Percentiles rank a stretch among this genome's conserved stretches.
Evolutionary conservation across 2,113 vertebrate species (phyloP).

Genomic region (Centropristis striata): DNA sequence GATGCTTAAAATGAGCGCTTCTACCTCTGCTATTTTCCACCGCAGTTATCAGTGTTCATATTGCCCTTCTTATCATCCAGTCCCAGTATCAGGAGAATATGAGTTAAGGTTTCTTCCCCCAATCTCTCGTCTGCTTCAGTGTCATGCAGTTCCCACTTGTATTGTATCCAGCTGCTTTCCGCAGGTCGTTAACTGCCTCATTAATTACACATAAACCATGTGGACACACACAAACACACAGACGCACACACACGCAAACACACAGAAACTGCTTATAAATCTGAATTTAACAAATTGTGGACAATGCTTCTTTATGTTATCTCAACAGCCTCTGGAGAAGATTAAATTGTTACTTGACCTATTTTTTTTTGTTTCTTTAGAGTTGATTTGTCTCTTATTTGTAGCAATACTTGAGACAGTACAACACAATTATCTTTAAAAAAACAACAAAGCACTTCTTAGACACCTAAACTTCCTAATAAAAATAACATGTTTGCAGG

Average conservation of each 20-base stretch:
- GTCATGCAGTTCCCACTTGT: conserved; percentile 15
- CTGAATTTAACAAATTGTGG: not conserved
- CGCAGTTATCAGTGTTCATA: not conserved
- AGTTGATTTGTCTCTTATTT: not conserved
- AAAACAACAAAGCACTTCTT: not conserved
- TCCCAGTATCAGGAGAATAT: not conserved
- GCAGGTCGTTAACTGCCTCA: conserved; percentile 49
- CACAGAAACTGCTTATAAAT: not conserved
- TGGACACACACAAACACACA: not conserved
- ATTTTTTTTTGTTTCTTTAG: not conserved
- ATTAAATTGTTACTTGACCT: not conserved
- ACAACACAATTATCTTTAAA: too few relatives aligned
- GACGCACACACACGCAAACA: not conserved
- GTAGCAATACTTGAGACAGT: not conserved
- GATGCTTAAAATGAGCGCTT: not conserved
- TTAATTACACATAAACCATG: conserved; percentile 44
- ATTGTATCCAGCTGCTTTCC: conserved; percentile 45
- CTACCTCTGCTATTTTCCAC: not conserved
- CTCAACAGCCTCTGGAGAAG: conserved; percentile 1
- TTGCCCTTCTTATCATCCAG: not conserved
- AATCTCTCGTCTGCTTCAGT: conserved; percentile 1
- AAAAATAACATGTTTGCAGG: conserved; percentile 80
- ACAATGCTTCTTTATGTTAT: conserved; percentile 10
- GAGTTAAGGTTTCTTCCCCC: not conserved
- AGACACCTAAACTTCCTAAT: not conserved